Evolutionary conservation across 2,797 vertebrate species (phyloP), one percentile per base, ranked within the genome.

Genomic region (Lutjanus campechanus): DNA sequence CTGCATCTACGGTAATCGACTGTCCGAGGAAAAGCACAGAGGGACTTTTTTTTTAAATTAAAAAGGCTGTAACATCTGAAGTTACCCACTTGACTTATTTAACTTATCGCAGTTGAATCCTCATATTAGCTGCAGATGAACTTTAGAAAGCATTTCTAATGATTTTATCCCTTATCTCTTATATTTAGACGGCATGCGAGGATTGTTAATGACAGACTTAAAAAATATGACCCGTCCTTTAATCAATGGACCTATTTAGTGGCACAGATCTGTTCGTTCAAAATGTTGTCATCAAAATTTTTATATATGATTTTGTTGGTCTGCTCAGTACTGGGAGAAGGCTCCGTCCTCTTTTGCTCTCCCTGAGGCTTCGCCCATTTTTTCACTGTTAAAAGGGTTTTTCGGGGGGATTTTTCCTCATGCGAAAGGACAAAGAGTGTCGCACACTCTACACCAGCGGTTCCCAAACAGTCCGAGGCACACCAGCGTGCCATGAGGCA

Each of bases 61-160:
- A 70, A 64, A 63, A 43, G 10, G 13, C 43, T 73, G 6, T 41
- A 62, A 67, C n/a, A 68, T 67, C 7, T 63, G 49, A 74, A 59
- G 60, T 29, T 19, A 25, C 16, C 8, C 41, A 4, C 29, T 63
- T 50, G 19, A 56, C 75, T 58, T 63, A 2, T 71, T 22, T 64
- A 51, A 63, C 41, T 36, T 4, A 4, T 43, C 22, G 12, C 17
- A 46, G 70, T 49, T 63, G 8, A 65, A 62, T 29, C 59, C n/a
- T 79, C 55, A 10, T 50, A 44, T 84, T 82, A 47, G 50, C 54
- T 71, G 41, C 72, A 51, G 68, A 25, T 74, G 50, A 77, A 68
- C 58, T 70, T 79, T n/a, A 62, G 15, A 61, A 41, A n/a, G 12
- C 36, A 50, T 40, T 50, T 58, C 49, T 65, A 41, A 41, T 13